phyloP scores from a whole-genome alignment of 2,888 invertebrate genomes.

The Hetaerina titia region DNA sequence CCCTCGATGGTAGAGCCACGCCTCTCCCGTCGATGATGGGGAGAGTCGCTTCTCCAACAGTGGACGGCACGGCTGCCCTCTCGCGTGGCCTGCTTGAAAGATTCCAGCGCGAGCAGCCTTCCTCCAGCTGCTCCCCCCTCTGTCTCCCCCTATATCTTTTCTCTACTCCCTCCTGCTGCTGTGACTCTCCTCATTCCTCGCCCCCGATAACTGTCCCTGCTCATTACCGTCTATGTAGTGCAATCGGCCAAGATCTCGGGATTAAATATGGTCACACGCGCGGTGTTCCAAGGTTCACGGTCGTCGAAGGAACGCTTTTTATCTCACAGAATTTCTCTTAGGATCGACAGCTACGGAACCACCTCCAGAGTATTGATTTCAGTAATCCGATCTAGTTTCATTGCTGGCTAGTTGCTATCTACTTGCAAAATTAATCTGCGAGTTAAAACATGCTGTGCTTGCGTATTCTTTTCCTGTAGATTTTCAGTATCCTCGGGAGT shows the following conservation, averaged over 20 bases:
- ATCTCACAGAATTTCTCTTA: neutral
- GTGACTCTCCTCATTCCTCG: neutral
- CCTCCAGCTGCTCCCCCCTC: neutral
- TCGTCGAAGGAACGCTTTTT: neutral
- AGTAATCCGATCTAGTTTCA: neutral
- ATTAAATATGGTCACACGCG: neutral
- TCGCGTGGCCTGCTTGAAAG: constrained; percentile 17
- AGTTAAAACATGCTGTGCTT: no score
- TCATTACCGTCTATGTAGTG: constrained; percentile 27
- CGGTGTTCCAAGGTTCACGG: neutral
- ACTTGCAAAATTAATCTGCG: no score
- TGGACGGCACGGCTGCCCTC: neutral
- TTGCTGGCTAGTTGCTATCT: neutral
- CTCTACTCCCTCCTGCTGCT: neutral
- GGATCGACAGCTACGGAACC: neutral
- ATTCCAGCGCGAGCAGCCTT: neutral
- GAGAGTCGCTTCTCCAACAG: neutral
- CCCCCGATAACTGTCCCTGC: neutral
- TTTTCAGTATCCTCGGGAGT: no score
- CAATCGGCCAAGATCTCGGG: constrained; percentile 13
- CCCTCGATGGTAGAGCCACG: neutral
- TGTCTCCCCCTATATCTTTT: neutral
- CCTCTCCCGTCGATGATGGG: neutral
- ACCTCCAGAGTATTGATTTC: neutral
- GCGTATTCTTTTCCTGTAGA: no score